phyloP scores from a whole-genome alignment of 2,888 invertebrate species.

The Allophyes oxyacanthae region DNA sequence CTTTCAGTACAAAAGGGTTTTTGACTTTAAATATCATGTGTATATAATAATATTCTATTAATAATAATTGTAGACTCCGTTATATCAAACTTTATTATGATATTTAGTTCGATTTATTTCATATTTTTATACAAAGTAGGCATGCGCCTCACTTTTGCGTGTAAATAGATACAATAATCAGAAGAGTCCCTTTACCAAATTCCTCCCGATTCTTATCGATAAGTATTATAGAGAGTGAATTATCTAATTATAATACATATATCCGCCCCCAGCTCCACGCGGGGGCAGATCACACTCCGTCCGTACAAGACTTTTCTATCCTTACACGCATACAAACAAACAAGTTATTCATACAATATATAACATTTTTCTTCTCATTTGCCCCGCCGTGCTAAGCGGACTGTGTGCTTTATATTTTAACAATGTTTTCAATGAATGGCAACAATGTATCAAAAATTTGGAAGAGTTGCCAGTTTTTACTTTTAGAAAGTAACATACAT shows the following conservation, averaged over 20 bases:
- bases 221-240: constrained; percentile 55
- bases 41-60: constrained; percentile 38
- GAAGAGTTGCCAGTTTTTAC: constrained; percentile 41
- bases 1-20: constrained; percentile 26
- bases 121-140: constrained; percentile 35
- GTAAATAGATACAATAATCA: constrained; percentile 38
- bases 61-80: constrained; percentile 44
- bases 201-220: constrained; percentile 44
- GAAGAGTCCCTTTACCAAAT: constrained; percentile 40
- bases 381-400: constrained; percentile 76
- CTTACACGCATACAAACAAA: constrained; percentile 54
- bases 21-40: constrained; percentile 31
- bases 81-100: constrained; percentile 53
- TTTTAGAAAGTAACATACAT: constrained; percentile 44
- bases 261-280: constrained; percentile 33
- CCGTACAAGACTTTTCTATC: constrained; percentile 58
- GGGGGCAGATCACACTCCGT: constrained; percentile 48
- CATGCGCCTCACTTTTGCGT: constrained; percentile 24
- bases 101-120: constrained; percentile 47
- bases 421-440: constrained; percentile 33
- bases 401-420: constrained; percentile 40
- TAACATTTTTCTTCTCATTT: constrained; percentile 31
- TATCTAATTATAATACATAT: constrained; percentile 60
- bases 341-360: constrained; percentile 37
- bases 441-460: constrained; percentile 34